Percentiles rank a stretch among this genome's conserved stretches.
Evolutionary conservation across 2,888 invertebrate genomes (phyloP).

Genomic region (Parnassius orleans): DNA sequence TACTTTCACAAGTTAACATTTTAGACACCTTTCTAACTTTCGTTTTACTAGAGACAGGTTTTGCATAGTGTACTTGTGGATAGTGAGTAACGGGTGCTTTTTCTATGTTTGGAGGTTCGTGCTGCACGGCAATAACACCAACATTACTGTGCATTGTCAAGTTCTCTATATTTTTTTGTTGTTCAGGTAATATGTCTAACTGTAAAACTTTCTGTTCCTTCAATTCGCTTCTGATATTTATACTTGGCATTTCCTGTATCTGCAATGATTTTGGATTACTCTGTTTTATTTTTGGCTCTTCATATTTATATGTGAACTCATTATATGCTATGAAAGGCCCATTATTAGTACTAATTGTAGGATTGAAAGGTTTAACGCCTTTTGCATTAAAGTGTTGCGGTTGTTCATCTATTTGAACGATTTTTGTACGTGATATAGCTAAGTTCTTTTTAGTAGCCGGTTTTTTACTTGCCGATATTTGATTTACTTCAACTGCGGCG

Average conservation of each 20-base stretch:
- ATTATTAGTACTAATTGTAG: conserved; percentile 34
- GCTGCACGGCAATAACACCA: conserved; percentile 53
- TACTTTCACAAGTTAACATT: conserved; percentile 64
- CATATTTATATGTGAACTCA: conserved; percentile 57
- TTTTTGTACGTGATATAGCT: conserved; percentile 52
- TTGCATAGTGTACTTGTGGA: conserved; percentile 18
- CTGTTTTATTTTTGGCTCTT: conserved; percentile 43
- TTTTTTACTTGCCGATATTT: conserved; percentile 40
- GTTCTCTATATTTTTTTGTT: conserved; percentile 34
- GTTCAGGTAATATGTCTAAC: conserved; percentile 70
- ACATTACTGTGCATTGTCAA: conserved; percentile 48
- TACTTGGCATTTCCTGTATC: conserved; percentile 73
- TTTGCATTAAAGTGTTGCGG: conserved; percentile 36
- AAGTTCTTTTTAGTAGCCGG: conserved; percentile 45
- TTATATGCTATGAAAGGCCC: conserved; percentile 55
- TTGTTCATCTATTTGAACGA: conserved; percentile 56
- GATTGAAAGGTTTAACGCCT: conserved; percentile 44
- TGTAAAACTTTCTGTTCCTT: conserved; percentile 74
- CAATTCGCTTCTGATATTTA: conserved; percentile 74
- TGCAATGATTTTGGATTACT: conserved; percentile 46
- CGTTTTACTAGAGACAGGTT: conserved; percentile 6
- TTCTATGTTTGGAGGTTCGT: conserved; percentile 35
- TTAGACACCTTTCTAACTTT: conserved; percentile 55
- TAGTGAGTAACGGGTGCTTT: conserved; percentile 8
- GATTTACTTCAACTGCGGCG: conserved; percentile 44